Evolutionary conservation across 2,888 invertebrate genomes (phyloP), one percentile per base, ranked within the genome.

Genomic region (Noctua janthe): DNA sequence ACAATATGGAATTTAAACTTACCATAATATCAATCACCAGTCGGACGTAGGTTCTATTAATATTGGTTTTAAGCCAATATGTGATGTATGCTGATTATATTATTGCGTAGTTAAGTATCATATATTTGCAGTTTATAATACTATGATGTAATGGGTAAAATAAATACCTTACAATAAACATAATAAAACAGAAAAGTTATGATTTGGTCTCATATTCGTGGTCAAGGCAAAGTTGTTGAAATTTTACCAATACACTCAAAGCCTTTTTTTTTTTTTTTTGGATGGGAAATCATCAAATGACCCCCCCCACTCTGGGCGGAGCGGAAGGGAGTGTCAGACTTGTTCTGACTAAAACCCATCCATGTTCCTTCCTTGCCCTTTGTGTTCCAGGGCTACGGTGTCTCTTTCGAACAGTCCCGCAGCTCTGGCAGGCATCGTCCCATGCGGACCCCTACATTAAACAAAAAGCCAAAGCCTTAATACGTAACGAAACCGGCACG

Each of bases 1-100:
- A 47, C 69, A 69, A 69, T 69, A n/a, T 47, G n/a, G 47, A 69
- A 69, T 69, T 69, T 69, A 69, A 69, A n/a, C n/a, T 43, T n/a
- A 47, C 10, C 20, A 35, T 47, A 49, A 49, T 15, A 69, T 69
- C 43, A 47, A 47, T 47, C n/a, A 43, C n/a, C 3, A 69, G n/a
- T n/a, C n/a, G 15, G 23, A n/a, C 15, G 20, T 11, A 66, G 64
- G 5, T 35, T 39, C 20, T 20, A 20, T 4, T 35, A 20, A 66
- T 66, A 39, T 66, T 66, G 10, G 4, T 66, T 43, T 47, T 56
- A 4, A 59, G 49, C 39, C 17, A 82, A 73, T 82, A 73, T 39
- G 39, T 67, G 23, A 23, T 23, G 15, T 56, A 11, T 49, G 39
- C n/a, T 51, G 15, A n/a, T 7, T 54, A 29, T 47, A 29, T 47